phyloP scores from a whole-genome alignment of 2,888 invertebrate species.

The Lasioglossum calceatum region DNA sequence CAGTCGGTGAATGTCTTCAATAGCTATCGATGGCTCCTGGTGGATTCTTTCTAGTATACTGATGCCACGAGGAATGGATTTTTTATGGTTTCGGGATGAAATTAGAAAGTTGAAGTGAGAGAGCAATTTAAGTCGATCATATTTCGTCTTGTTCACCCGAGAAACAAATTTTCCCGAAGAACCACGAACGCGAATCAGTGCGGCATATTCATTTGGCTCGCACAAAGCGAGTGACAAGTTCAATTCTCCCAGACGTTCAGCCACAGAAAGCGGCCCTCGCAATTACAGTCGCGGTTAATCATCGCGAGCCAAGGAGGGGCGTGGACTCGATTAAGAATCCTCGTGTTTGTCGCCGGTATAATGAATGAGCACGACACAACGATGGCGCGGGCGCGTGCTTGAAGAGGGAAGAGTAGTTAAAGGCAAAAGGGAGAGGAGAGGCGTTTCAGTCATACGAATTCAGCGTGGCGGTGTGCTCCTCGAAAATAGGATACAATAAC shows the following conservation, averaged over 20 bases:
- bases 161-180: neutral
- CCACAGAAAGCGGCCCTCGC: neutral
- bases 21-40: neutral
- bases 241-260: neutral
- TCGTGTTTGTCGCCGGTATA: neutral
- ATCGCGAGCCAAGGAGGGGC: neutral
- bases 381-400: neutral
- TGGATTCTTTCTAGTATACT: neutral
- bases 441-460: constrained; percentile 11
- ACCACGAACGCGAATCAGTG: neutral
- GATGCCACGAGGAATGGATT: neutral
- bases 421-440: neutral
- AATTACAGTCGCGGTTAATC: neutral
- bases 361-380: neutral
- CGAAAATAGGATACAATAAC: constrained; percentile 23
- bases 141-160: too few species aligned
- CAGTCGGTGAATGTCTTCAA: neutral
- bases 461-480: neutral
- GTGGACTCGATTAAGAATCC: constrained; percentile 10
- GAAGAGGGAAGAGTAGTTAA: neutral
- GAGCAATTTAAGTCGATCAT: too few species aligned
- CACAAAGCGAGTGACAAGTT: neutral
- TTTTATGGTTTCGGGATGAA: neutral
- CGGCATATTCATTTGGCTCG: neutral
- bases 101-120: neutral